Conservation (phyloP, 1,140 invertebrate genomes). For the Neodiprion pinetum region DNA sequence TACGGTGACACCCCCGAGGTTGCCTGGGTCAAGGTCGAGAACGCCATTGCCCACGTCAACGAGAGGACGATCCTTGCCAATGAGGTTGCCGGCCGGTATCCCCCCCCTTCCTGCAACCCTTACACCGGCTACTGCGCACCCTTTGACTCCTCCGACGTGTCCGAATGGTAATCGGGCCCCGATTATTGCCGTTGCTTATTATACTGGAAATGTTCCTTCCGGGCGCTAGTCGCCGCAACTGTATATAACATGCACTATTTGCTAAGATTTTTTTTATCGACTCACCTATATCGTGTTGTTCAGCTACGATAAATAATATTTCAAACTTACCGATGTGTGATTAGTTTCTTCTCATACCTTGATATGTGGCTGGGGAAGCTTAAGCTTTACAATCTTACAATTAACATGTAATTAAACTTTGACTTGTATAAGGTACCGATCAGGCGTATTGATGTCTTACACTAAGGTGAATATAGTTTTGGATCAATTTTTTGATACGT, state of each 20-base stretch:
- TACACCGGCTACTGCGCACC: not conserved
- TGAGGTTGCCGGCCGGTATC: slow-evolving; percentile 29
- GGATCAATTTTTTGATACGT: too few relatives aligned
- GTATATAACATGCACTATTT: not conserved
- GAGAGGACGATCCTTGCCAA: slow-evolving; percentile 55
- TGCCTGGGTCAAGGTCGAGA: slow-evolving; percentile 65
- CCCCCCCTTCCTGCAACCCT: not conserved
- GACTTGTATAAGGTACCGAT: too few relatives aligned
- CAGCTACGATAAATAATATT: not conserved
- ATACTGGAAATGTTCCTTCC: not conserved
- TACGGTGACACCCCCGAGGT: slow-evolving; percentile 1
- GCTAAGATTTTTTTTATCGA: not conserved
- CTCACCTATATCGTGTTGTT: not conserved
- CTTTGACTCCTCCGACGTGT: not conserved
- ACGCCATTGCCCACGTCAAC: slow-evolving; percentile 64
- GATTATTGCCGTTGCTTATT: not conserved
- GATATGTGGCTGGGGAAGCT: too few relatives aligned
- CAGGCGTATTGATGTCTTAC: too few relatives aligned
- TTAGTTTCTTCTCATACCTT: too few relatives aligned
- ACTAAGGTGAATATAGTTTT: too few relatives aligned
- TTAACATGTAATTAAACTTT: too few relatives aligned
- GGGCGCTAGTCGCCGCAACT: not conserved
- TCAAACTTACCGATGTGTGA: not conserved
- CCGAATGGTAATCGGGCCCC: slow-evolving; percentile 33
- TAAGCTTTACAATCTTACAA: too few relatives aligned